Evolutionary conservation across 2,888 invertebrate genomes (phyloP).

Genomic region (Ophonus ardosiacus): DNA sequence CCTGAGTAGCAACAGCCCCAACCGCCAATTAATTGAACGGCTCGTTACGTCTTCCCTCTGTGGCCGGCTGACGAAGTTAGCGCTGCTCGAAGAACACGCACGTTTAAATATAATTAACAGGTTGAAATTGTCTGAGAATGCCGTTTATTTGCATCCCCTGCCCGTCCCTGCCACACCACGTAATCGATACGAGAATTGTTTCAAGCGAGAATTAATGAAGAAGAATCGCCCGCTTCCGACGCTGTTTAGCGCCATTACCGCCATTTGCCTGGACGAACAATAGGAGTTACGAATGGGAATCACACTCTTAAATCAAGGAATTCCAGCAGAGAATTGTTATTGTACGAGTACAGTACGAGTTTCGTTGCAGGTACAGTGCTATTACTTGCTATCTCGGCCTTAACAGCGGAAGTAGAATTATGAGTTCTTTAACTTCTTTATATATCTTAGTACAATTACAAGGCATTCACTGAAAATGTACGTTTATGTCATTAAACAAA

Average conservation of each 20-base stretch:
- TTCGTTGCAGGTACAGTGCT: neutral
- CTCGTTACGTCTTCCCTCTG: slow-evolving; percentile 48
- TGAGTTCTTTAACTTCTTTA: neutral
- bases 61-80: slow-evolving; percentile 38
- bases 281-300: neutral
- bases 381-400: neutral
- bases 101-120: slow-evolving; percentile 63
- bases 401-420: neutral
- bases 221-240: slow-evolving; percentile 59
- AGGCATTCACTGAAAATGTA: too few species aligned
- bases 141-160: slow-evolving; percentile 49
- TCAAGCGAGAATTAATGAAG: slow-evolving; percentile 60
- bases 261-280: slow-evolving; percentile 25
- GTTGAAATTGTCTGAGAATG: slow-evolving; percentile 62
- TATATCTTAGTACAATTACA: too few species aligned
- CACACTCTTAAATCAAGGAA: slow-evolving; percentile 12
- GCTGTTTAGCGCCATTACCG: slow-evolving; percentile 53
- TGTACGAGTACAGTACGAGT: neutral
- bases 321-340: neutral
- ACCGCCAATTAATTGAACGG: slow-evolving; percentile 62
- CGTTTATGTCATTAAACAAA: too few species aligned
- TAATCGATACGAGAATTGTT: slow-evolving; percentile 60
- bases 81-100: slow-evolving; percentile 52
- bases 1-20: slow-evolving; percentile 14
- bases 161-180: slow-evolving; percentile 1